Base-by-base conservation (phyloP, 2,113 vertebrate species). In the Pterocles gutturalis region DNA sequence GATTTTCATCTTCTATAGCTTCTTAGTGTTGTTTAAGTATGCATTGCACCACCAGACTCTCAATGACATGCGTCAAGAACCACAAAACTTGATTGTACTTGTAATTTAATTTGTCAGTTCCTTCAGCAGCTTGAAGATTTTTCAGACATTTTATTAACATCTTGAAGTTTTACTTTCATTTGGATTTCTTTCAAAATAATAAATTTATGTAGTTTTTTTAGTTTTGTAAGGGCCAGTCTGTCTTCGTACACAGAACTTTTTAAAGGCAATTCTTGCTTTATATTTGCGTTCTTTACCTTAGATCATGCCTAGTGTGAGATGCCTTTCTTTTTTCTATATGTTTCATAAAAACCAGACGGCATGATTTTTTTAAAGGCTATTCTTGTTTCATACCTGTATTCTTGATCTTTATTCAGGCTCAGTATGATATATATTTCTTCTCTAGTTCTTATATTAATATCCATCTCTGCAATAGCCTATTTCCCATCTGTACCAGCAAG, bases 351-450 rank as follows among this genome's bases (percentile, higher is more conserved):
- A 76, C 4, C 9, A 90, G 29, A 54, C 17, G 10, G 13, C 2
- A 25, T 6, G 5, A 45, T 8, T 36, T 61, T 89, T 92, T 82
- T 9, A 18, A 83, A 91, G 18, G 8, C 6, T 89, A 19, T 45
- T 64, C 25, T 75, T 87, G 5, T 69, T 93, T 92, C 45, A 61
- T 60, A 48, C 12, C 2, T 24, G 43, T 73, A 33, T 61, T 77
- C 79, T 79, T 83, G 57, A 49, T 91, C 70, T 96, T 93, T 72
- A 69, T 77, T 65, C 78, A 73, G 61, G 7, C 82, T 82, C 70
- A 34, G n/a, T 85, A 58, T n/a, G 87, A 84, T 29, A 85, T 49
- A 6, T 49, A 49, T 83, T 91, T 85, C 21, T 93, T 76, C 25
- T 85, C 61, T 84, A 48, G 25, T 91, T 87, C 61, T 93, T 76